Base-by-base conservation (phyloP, 2,113 vertebrate species). In the Amia ocellicauda region DNA sequence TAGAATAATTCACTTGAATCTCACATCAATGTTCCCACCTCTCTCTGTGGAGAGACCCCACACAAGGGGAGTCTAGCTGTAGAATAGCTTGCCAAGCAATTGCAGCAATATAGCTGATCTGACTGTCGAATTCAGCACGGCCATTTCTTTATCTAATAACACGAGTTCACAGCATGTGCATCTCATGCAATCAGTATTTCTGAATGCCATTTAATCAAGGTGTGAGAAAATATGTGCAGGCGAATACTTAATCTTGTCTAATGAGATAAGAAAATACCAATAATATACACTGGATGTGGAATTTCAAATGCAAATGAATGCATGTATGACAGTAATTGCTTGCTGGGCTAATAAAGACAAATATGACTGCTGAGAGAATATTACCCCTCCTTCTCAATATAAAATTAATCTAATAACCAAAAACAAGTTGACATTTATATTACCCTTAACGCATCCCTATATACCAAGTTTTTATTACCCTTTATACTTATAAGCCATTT, bases 401-500 rank as follows among this genome's bases (percentile, higher is more conserved):
- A 13, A 22, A 53, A 53, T 50, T 50, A 50, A 53, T 53, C 51
- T 19, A 22, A 50, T 50, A 17, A 50, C 17, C 51, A n/a, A 53
- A 47, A 53, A 23, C 47, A 50, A 7, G n/a, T 2, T 53, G 3
- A 53, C 51, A 53, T 53, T 53, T 53, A 53, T 53, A 53, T 23
- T 53, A 19, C 51, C 10, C 10, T 19, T 53, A 53, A 53, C 14
- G 20, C 51, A 23, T 53, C 9, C 20, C 51, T 53, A 9, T 16
- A 3, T 53, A 1, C 20, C 23, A 7, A 53, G 51, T 11, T 47
- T 16, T 53, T 53, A 22, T 53, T 53, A 22, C 51, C 51, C 9
- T 53, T 23, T 53, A 23, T 7, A 3, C 20, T 19, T 19, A 23
- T 53, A 11, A 23, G 51, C 3, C 16, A 14, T 47, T 14, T 14